These are phyloP conservation scores for Pollenia angustigena DNA, from an alignment of 2,888 invertebrate species.

Conservation along the genomic window DNA sequence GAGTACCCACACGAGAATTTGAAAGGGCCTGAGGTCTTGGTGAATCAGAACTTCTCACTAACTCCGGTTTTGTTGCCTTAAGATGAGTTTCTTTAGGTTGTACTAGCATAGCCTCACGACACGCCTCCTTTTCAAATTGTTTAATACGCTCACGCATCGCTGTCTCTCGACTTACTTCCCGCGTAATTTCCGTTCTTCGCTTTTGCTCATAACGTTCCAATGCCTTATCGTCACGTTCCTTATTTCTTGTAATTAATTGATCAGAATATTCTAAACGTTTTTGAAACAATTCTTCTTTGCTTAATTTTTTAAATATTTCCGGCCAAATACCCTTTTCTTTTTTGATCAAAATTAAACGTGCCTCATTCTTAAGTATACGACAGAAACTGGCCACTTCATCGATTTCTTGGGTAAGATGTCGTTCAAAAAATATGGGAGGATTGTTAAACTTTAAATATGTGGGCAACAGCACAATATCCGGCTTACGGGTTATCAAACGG, in stretches of 20 bases:
- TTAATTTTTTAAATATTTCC: conserved; percentile 81
- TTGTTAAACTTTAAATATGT: conserved; percentile 83
- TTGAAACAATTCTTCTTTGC: conserved; percentile 79
- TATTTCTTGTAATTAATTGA: conserved; percentile 80
- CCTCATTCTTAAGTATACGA: conserved; percentile 82
- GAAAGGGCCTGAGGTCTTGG: neutral
- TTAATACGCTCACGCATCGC: conserved; percentile 81
- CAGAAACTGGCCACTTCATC: conserved; percentile 82
- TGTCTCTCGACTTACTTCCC: conserved; percentile 81
- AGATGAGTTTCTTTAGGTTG: conserved; percentile 78
- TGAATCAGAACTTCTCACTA: neutral
- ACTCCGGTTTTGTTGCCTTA: conserved; percentile 59
- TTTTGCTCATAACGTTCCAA: conserved; percentile 81
- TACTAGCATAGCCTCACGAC: conserved; percentile 80
- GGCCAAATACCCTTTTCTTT: conserved; percentile 82
- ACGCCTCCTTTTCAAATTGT: conserved; percentile 79
- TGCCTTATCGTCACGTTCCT: conserved; percentile 81
- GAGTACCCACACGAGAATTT: conserved; percentile 76
- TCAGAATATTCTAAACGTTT: conserved; percentile 82
- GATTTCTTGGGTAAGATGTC: conserved; percentile 82
- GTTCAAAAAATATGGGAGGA: conserved; percentile 83
- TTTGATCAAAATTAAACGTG: conserved; percentile 81
- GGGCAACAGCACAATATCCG: conserved; percentile 82
- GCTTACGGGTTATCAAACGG: conserved; percentile 80
- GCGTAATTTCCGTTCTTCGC: conserved; percentile 80